These are phyloP conservation scores for Murina feae DNA, from an alignment of 2,113 vertebrate genomes.

Conservation along the genomic window DNA sequence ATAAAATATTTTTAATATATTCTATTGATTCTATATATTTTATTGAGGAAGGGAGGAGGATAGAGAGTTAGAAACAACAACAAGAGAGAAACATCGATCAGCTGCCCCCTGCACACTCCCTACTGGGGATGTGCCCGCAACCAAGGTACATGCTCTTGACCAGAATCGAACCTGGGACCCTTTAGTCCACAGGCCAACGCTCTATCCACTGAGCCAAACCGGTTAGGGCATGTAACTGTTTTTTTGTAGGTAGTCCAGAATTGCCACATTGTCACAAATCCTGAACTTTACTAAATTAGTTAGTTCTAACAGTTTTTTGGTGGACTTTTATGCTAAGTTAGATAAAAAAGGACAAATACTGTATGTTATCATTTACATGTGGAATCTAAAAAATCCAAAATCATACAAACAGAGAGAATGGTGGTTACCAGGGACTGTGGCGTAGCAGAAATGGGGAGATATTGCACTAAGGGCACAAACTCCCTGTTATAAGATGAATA, in stretches of 20 bases:
- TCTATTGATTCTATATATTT: too few relatives aligned
- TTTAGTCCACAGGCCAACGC: too few relatives aligned
- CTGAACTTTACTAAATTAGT: neutral
- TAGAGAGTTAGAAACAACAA: too few relatives aligned
- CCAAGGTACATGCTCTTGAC: too few relatives aligned
- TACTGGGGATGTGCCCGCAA: too few relatives aligned
- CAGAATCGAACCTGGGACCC: too few relatives aligned
- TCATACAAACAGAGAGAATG: neutral
- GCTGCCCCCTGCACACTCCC: too few relatives aligned
- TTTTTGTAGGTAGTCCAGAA: neutral
- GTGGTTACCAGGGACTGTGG: neutral
- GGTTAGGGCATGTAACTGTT: too few relatives aligned
- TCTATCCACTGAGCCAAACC: too few relatives aligned
- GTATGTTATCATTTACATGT: neutral
- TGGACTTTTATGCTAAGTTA: neutral
- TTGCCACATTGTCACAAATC: neutral
- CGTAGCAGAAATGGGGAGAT: neutral
- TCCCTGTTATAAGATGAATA: neutral
- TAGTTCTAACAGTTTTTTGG: neutral
- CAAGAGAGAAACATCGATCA: too few relatives aligned
- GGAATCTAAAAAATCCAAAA: neutral
- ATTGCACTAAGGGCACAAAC: neutral
- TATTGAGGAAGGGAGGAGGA: too few relatives aligned
- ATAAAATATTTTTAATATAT: too few relatives aligned
- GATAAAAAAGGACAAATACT: neutral